Evolutionary conservation across 2,113 vertebrate genomes (phyloP).

Genomic region (Elaphurus davidianus): DNA sequence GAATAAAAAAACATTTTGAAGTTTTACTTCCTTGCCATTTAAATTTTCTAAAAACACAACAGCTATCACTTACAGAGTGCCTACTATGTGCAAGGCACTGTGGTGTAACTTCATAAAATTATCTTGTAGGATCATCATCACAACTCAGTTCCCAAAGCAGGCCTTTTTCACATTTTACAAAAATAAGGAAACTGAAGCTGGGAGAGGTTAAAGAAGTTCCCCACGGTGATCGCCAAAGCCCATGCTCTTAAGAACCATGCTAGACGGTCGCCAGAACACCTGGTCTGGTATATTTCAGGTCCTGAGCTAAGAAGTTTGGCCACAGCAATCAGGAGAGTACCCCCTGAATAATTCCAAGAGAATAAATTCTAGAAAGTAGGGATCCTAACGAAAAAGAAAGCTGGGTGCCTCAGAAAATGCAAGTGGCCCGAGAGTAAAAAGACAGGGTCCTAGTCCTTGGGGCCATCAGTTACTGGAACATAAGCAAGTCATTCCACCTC

Average conservation of each 20-base stretch:
- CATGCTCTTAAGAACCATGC: not conserved
- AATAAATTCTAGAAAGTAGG: not conserved
- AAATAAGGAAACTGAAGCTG: not conserved
- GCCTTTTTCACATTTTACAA: not conserved
- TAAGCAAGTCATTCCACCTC: not conserved
- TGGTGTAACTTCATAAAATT: not conserved
- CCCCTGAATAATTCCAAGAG: not conserved
- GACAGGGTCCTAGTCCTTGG: not conserved
- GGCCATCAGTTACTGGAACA: not conserved
- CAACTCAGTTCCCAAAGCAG: not conserved
- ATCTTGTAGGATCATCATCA: not conserved
- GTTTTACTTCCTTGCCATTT: not conserved
- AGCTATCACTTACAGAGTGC: not conserved
- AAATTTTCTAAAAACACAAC: not conserved
- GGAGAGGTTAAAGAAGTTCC: not conserved
- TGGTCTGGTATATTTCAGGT: not conserved
- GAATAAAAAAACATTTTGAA: not conserved
- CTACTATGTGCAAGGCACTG: not conserved
- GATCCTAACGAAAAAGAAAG: not conserved
- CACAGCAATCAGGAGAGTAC: not conserved
- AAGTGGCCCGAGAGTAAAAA: not conserved
- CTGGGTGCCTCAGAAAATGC: not conserved
- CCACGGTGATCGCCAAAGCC: not conserved
- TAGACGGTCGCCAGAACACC: not conserved
- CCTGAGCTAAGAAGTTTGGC: not conserved